Evolutionary conservation across 2,113 vertebrate genomes (phyloP), one percentile per base, ranked within the genome.

Genomic region (Nothocercus nigrocapillus): DNA sequence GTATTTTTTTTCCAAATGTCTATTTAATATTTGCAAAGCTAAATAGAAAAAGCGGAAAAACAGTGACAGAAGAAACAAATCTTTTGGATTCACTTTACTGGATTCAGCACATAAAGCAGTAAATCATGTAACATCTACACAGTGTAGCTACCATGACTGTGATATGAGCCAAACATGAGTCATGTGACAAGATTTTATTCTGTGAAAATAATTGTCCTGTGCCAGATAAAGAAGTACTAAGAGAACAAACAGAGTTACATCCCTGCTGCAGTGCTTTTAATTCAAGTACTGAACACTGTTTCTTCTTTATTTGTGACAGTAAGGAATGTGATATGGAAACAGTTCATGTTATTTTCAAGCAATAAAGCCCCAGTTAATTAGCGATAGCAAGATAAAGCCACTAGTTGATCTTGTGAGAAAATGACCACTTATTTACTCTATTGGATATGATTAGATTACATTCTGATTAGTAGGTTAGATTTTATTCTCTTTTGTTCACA

Each of bases 401-500:
- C 61, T 3, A 7, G 59, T 24, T 77, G 77, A 85, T 92, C 53
- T 85, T 87, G 15, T 73, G 78, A 78, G 68, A 67, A 92, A 89
- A 93, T 77, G 74, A 63, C 92, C 92, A 27, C n/a, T 11, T 87
- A 64, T 12, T 85, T 90, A 34, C 90, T 91, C 4, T 5, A 59
- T 38, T 82, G 54, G 45, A 18, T 77, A 63, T 77, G 32, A 47
- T 72, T 61, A 81, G 24, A 59, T 93, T 94, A 61, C 72, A 82
- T 38, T 85, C 78, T 76, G 66, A 85, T 90, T 81, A 92, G 74
- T 20, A 89, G 83, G 69, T 89, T 89, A 13, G 89, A 82, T 94
- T 94, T 92, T 69, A 80, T 76, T 59, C 54, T 91, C 34, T 90
- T 90, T 74, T 74, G 72, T 89, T 95, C 91, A 30, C 88, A 27